Base-by-base conservation (phyloP, 2,797 vertebrate species). In the Sebastes elongatus region DNA sequence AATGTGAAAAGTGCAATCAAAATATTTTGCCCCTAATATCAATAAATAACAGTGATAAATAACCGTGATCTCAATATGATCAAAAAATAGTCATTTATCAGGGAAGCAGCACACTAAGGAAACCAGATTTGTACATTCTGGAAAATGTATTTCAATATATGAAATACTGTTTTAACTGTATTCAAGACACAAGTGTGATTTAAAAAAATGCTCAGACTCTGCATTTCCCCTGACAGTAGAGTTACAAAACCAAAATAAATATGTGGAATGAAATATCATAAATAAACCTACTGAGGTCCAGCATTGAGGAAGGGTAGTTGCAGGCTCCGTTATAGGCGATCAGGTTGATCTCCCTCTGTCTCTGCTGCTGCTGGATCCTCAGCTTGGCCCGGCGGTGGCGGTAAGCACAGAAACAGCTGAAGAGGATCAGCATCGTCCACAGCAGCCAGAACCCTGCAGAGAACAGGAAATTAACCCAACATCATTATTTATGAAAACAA, bases 271-370 rank as follows among this genome's bases (percentile, higher is more conserved):
- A 80, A 71, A 52, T 1, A 20, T 6, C 8, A 65, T 14, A 8
- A 38, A 4, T 18, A 10, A 66, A 93, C 97, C 85, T 95, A 97
- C 97, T 95, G 86, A 97, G 96, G 82, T 97, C 96, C 86, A 96
- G 91, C 94, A 95, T 96, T 38, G 97, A 96, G 30, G 96, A 88
- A 1, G 96, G 96, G 88, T 96, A 97, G 55, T 96, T 96, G 94
- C 96, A 97, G 86, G 97, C 97, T 86, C 97, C 97, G 1, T 97
- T 97, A 86, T 98, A 98, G 72, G 97, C 97, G 18, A 98, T 97
- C 84, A 99, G 96, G 94, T 98, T 98, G 94, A 99, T 99, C 94
- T 98, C 97, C 18, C 97, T 95, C 94, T 99, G 98, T 69, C 97
- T 95, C 94, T 98, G 97, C 92, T 98, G 97, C 90, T 98, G 97